Evolutionary conservation across 2,113 vertebrate species (phyloP), one percentile per base, ranked within the genome.

Genomic region (Megaceryle maxima): DNA sequence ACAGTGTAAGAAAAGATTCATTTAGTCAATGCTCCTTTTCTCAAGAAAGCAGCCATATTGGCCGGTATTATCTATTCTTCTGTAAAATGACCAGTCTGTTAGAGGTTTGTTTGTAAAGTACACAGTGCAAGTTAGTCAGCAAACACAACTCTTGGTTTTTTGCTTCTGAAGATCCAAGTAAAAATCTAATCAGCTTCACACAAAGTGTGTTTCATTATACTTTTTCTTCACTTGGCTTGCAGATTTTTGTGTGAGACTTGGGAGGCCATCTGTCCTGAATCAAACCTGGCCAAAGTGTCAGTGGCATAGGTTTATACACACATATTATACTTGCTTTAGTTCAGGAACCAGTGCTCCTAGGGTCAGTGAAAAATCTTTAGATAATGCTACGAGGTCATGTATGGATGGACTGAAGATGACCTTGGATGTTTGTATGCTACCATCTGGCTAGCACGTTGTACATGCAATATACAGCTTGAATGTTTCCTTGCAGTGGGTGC

Each of bases 281-380:
- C 26, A 74, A 57, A 70, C 56, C 26, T 72, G 62, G 37, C 26
- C 41, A 46, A 72, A 83, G 12, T 13, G 8, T n/a, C 39, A 4
- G 33, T 63, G 33, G 43, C 16, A 59, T 29, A 72, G 10, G 3
- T 83, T 91, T 88, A 28, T 31, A 35, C 29, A 21, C 29, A 28
- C 16, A 9, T 25, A 31, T 33, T 29, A 11, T 0, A 0, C 14
- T 77, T 69, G 21, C 10, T 83, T 79, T 31, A 59, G 7, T 35
- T 56, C 75, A 80, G 26, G 41, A 86, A 44, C 13, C n/a, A 69
- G 24, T 66, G 33, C 7, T 13, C 22, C 43, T 77, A 53, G 25
- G 15, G 14, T 26, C 12, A 80, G 59, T 22, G 17, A 73, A 87
- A 85, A 90, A 5, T 14, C 67, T 90, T 80, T 85, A 80, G 67